phyloP scores from a whole-genome alignment of 2,888 invertebrate species.

The Synanthedon formicaeformis region DNA sequence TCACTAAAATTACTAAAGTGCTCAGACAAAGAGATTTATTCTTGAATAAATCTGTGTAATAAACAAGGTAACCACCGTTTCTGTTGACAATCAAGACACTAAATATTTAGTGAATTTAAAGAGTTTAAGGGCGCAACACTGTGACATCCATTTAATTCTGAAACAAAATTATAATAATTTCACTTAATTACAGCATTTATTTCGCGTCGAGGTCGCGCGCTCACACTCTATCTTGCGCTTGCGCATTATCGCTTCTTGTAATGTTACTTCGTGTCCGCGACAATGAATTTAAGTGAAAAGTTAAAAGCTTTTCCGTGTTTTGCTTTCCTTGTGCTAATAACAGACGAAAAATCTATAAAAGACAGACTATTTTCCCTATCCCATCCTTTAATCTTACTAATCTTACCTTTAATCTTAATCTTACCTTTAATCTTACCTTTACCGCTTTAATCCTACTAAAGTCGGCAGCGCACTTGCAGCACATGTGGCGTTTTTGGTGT shows the following conservation, averaged over 20 bases:
- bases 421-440: too few relatives aligned
- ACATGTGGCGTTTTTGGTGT: too few relatives aligned
- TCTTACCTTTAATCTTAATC: too few relatives aligned
- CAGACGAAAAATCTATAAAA: too few relatives aligned
- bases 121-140: slow-evolving; percentile 47
- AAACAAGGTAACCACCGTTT: slow-evolving; percentile 17
- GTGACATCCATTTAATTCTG: slow-evolving; percentile 59
- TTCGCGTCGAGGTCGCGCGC: slow-evolving; percentile 41
- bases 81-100: slow-evolving; percentile 24
- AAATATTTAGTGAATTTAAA: slow-evolving; percentile 33
- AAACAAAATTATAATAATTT: slow-evolving; percentile 65
- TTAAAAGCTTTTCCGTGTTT: slow-evolving; percentile 51
- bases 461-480: too few relatives aligned
- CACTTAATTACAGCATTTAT: slow-evolving; percentile 67
- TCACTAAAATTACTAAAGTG: neutral
- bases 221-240: slow-evolving; percentile 37
- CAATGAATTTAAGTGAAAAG: slow-evolving; percentile 47
- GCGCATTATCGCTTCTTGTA: slow-evolving; percentile 33
- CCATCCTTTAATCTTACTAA: too few relatives aligned
- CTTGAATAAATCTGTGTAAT: slow-evolving; percentile 4
- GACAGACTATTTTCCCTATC: too few relatives aligned
- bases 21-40: neutral
- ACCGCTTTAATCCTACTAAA: too few relatives aligned
- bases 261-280: slow-evolving; percentile 26
- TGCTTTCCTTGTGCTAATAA: slow-evolving; percentile 17